Conservation (phyloP, 2,888 invertebrate genomes). For the Erebia ligea region DNA sequence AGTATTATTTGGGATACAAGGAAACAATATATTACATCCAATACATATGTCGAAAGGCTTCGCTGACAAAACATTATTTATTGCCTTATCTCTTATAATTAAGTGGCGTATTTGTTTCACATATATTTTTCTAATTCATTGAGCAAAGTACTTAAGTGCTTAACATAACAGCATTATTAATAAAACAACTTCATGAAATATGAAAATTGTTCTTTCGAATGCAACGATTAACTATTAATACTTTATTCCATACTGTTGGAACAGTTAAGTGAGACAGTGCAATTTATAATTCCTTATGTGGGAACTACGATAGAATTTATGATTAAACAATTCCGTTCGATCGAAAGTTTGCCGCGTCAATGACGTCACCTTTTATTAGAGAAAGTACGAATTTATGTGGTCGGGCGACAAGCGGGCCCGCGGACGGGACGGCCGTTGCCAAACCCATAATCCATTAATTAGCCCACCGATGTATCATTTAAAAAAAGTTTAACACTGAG, state of each 20-base stretch:
- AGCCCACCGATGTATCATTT: conserved; percentile 58
- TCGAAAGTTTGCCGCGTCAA: conserved; percentile 57
- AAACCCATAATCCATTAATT: conserved; percentile 73
- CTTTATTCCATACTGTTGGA: conserved; percentile 26
- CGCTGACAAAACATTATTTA: conserved; percentile 47
- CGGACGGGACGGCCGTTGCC: conserved; percentile 59
- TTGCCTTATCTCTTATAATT: conserved; percentile 31
- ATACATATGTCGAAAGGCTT: conserved; percentile 48
- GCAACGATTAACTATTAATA: neutral
- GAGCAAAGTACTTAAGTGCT: neutral
- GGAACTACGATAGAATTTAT: conserved; percentile 30
- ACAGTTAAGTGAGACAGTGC: conserved; percentile 40
- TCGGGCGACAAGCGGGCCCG: conserved; percentile 65
- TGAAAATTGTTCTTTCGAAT: conserved; percentile 4
- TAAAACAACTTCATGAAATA: neutral
- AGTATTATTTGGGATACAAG: conserved; percentile 40
- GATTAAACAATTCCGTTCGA: conserved; percentile 46
- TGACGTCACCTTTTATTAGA: conserved; percentile 80
- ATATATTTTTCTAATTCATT: neutral
- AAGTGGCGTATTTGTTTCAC: conserved; percentile 16
- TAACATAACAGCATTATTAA: neutral
- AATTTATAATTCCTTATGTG: conserved; percentile 37
- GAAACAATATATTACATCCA: conserved; percentile 48
- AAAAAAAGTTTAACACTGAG: conserved; percentile 51
- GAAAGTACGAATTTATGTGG: conserved; percentile 70